These are phyloP conservation scores for Hirundo rustica DNA, from an alignment of 2,797 vertebrate genomes.

Conservation along the genomic window DNA sequence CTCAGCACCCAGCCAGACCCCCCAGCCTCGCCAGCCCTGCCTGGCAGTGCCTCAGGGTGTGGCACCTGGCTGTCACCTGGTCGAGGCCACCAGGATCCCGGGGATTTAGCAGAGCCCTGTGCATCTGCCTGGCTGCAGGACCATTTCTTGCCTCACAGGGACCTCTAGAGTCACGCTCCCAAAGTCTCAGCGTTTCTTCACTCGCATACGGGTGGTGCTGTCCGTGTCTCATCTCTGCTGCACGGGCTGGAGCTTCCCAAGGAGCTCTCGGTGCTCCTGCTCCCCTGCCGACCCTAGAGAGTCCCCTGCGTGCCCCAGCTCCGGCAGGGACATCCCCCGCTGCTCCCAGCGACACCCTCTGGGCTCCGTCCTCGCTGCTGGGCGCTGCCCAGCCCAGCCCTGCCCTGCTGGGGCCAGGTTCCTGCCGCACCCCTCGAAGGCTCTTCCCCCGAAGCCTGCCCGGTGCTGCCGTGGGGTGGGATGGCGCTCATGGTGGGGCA, in stretches of 20 bases:
- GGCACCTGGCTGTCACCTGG: not conserved
- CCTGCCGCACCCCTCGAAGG: not conserved
- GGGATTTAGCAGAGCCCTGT: not conserved
- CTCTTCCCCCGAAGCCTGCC: fast-evolving
- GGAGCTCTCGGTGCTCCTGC: fast-evolving
- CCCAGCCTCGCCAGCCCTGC: too few relatives aligned
- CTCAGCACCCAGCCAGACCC: not conserved
- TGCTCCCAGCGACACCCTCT: not conserved
- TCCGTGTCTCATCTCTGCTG: not conserved
- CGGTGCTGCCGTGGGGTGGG: not conserved
- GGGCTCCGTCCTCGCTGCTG: not conserved
- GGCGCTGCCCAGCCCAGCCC: not conserved
- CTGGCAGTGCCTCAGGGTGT: not conserved
- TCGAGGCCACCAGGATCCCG: too few relatives aligned
- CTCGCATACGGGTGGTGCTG: fast-evolving
- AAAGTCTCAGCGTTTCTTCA: fast-evolving
- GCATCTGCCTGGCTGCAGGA: not conserved
- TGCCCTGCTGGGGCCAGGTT: fast-evolving
- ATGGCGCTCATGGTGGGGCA: not conserved
- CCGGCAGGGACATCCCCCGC: not conserved
- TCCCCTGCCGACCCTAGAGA: fast-evolving
- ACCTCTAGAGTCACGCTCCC: not conserved
- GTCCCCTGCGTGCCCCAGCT: not conserved
- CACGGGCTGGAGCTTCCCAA: not conserved
- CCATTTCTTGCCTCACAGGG: not conserved